Conservation (phyloP, 53 echinoderm and acorn worm genomes). For the Echinarachnius parma region DNA sequence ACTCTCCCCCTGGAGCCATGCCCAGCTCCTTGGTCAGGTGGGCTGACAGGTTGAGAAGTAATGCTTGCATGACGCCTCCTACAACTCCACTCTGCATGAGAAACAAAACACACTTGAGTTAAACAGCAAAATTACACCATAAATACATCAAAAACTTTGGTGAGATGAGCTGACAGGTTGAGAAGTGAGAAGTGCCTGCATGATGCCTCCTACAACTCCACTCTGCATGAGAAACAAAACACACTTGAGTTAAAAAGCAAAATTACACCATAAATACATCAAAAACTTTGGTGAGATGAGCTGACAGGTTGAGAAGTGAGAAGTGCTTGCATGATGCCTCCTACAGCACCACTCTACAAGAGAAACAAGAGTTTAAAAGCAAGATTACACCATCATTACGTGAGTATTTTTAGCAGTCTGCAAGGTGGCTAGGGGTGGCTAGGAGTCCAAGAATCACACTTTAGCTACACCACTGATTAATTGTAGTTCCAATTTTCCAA, state of each 20-base stretch:
- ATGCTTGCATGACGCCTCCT: conserved; percentile 90
- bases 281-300: conserved; percentile 97
- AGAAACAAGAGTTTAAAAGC: too few relatives aligned
- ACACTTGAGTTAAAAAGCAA: too few relatives aligned
- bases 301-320: conserved; percentile 79
- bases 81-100: conserved; percentile 71
- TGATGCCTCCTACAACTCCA: conserved; percentile 87
- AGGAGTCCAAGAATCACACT: too few relatives aligned
- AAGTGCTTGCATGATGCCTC: conserved; percentile 93
- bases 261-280: too few relatives aligned
- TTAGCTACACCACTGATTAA: too few relatives aligned
- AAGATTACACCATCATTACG: too few relatives aligned
- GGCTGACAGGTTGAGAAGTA: conserved; percentile 82
- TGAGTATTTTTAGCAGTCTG: too few relatives aligned
- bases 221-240: conserved; percentile 38
- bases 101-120: conserved; percentile 4
- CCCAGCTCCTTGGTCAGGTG: conserved; percentile 97
- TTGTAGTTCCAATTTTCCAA: too few relatives aligned
- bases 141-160: too few relatives aligned
- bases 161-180: conserved; percentile 91
- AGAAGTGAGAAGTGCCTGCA: conserved; percentile 88
- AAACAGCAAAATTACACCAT: too few relatives aligned
- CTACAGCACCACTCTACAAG: conserved; percentile 73
- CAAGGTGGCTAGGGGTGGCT: too few relatives aligned
- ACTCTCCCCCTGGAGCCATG: conserved; percentile 98